Base-by-base conservation (phyloP, 2,797 vertebrate species). In the Gymnodraco acuticeps region DNA sequence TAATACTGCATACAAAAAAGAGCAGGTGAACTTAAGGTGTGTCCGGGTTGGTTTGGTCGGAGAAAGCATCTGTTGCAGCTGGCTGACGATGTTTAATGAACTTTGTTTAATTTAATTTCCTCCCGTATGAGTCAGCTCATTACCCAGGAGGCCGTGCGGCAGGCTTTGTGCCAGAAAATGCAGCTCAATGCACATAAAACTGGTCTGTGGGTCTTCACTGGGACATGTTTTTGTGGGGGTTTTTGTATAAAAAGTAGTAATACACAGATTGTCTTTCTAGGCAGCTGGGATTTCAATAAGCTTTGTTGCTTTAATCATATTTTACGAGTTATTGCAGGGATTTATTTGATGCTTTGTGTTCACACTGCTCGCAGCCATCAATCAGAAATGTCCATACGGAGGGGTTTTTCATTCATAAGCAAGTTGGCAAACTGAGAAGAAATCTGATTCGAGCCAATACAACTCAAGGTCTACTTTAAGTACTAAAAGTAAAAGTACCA, bases 21-120 rank as follows among this genome's bases (percentile, higher is more conserved):
- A 75, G 77, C 64, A 1, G 12, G 79, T 70, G 66, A 74, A 64
- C 50, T 81, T 80, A 76, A 85, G 88, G 85, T 74, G 64, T 79
- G 82, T 75, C 31, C 10, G 66, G 66, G 66, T 64, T 6, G 65
- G 82, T 85, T 82, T 88, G 85, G 82, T 88, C 67, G 80, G 45
- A 77, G 58, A 63, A 71, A 81, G 73, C 74, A 61, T 66, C 78
- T 61, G 69, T 56, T 67, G 3, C 23, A 27, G 23, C 23, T 50
- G 51, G 63, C 76, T 8, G 73, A 64, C 19, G 7, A 71, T n/a
- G 60, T 73, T 55, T 82, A 43, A 60, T n/a, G 59, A 83, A 70
- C 68, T 2, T 52, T 20, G 70, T 71, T 80, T 78, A 56, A 76
- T 80, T 54, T 23, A 4, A 60, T 78, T 15, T 41, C 0, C 73